Base-by-base conservation (phyloP, 1,140 invertebrate genomes). In the Papilio dardanus region DNA sequence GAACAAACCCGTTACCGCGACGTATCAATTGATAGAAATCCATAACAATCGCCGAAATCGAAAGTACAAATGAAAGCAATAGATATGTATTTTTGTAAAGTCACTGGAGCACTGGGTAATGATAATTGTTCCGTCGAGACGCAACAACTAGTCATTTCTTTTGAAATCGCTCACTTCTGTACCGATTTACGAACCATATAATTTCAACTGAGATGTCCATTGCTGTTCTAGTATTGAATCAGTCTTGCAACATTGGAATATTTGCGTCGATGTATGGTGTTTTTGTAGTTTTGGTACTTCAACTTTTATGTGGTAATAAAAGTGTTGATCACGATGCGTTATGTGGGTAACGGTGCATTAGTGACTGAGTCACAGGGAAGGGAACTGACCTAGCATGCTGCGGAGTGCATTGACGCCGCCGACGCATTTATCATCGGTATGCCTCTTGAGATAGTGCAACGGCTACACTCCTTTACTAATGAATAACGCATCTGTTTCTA, bases 301-400 rank as follows among this genome's bases (percentile, higher is more conserved):
- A 46, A 30, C 16, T 73, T 73, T 71, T 5, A 31, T 80, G 40
- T 71, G 33, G 75, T 81, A 78, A 81, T 88, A 75, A 81, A 83
- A 81, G 83, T 82, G 74, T 74, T 81, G 85, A 88, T 88, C 86
- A 87, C 85, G 88, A 87, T 87, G 88, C 83, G 77, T 81, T 88
- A 83, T 88, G 79, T 87, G 89, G 76, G 87, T 93, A 93, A 92
- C 90, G 89, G 90, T 92, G 89, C 87, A 93, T 86, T 79, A 86
- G 81, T 81, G 86, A 84, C 86, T 92, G 89, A 93, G 76, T 93
- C 89, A 92, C 84, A 89, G 90, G 89, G 91, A 92, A 88, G 91
- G 89, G 91, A 92, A 93, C 91, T 93, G 91, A 92, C 91, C 91
- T 93, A 93, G 87, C 89, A 90, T 91, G 90, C 88, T 91, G 79